Conservation (phyloP, 2,888 invertebrate genomes). For the Hedya salicella region DNA sequence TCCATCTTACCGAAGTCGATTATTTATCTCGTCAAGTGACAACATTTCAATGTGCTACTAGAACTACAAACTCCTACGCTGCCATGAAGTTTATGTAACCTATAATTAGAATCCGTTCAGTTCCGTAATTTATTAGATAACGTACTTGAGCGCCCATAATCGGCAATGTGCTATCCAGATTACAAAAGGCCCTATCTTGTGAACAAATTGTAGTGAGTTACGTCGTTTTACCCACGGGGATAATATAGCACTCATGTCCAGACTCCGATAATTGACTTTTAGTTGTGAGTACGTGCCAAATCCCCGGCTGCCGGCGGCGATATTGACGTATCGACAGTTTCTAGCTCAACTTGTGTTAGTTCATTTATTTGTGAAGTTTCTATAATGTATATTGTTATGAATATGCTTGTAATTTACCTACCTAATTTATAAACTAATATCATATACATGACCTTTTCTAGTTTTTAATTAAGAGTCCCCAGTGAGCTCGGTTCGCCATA, state of each 20-base stretch:
- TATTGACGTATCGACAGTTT: conserved; percentile 25
- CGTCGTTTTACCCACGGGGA: not conserved
- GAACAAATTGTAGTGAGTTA: not conserved
- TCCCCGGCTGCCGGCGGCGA: conserved; percentile 8
- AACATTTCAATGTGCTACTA: no score
- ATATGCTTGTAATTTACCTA: no score
- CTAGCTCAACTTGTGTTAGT: conserved; percentile 12
- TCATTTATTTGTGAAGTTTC: conserved; percentile 3
- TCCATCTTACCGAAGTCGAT: no score
- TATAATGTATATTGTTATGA: not conserved
- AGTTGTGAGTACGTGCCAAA: conserved; percentile 30
- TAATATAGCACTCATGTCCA: conserved; percentile 7
- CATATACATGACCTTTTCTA: no score
- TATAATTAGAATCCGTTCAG: no score
- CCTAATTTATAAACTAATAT: no score
- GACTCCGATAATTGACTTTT: conserved; percentile 26
- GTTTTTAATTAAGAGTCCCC: no score
- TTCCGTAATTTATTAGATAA: not conserved
- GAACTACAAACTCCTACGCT: no score
- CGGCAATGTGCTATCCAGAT: not conserved
- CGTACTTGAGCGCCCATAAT: not conserved
- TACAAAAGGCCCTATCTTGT: not conserved
- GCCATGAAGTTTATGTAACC: no score
- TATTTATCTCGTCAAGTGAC: no score
- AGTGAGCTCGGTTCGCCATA: no score